Evolutionary conservation across 2,888 invertebrate species (phyloP), one percentile per base, ranked within the genome.

Genomic region (Petrolisthes manimaculis): DNA sequence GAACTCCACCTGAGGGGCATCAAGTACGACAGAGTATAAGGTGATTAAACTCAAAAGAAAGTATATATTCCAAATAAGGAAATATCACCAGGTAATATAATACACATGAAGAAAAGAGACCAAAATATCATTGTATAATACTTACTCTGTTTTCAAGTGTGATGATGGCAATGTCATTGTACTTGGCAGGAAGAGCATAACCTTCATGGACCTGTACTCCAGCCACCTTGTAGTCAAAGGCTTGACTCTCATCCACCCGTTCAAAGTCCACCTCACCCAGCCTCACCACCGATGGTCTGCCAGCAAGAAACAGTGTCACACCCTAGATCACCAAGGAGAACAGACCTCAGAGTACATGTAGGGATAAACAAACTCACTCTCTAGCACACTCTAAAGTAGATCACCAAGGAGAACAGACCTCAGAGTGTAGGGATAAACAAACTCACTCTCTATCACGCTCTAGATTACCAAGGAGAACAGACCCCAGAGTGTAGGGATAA

Each of bases 221-320:
- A 9, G 51, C 55, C 53, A 87, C 86, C 55, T 77, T 53, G 78
- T 87, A 87, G 83, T 87, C 86, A 24, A 87, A 87, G 8, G 86
- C 86, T 71, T 87, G 86, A 37, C 86, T 87, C 86, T 87, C 86
- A 55, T 82, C 83, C 18, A 67, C 77, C 37, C 54, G 51, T 55
- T 78, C 69, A 37, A 87, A 87, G 71, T 87, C 86, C 69, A 87
- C 86, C 71, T 87, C 86, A 21, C 86, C 86, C 37, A 87, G 71
- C 21, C 83, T 61, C 55, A 87, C 83, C n/a, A 87, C 86, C 5
- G 86, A 87, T 2, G 86, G 86, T 24, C 86, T 87, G 71, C 51
- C 37, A 37, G 37, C 37, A 37, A 37, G 37, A 37, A 37, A 37
- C 37, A 37, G 37, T 37, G 37, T 37, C 37, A 37, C 37, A 37